Conservation (phyloP, 2,888 invertebrate species). For the Oconnorella tubifera region DNA sequence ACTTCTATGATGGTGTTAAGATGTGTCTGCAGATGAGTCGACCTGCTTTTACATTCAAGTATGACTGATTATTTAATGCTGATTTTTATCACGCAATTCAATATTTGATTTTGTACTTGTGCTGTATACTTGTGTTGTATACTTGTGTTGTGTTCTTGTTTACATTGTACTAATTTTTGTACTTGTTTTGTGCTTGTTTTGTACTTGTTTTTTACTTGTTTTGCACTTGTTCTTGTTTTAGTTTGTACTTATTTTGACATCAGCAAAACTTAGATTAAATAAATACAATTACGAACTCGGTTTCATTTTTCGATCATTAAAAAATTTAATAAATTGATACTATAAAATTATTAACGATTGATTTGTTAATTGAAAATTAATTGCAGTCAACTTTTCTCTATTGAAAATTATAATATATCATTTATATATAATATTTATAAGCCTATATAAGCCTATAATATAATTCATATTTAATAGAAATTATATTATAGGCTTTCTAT, state of each 20-base stretch:
- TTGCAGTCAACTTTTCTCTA: no score
- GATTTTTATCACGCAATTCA: no score
- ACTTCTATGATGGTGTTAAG: conserved; percentile 70
- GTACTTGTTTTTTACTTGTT: neutral
- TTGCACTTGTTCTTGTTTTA: neutral
- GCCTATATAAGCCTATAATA: no score
- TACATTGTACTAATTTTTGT: neutral
- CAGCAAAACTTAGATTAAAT: neutral
- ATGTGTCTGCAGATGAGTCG: conserved; percentile 74
- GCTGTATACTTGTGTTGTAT: neutral
- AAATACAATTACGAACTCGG: neutral
- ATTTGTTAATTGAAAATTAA: no score
- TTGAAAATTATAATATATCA: no score
- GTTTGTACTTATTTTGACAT: neutral
- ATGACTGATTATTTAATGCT: conserved; percentile 34
- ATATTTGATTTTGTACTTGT: no score
- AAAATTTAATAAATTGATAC: no score
- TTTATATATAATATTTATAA: no score
- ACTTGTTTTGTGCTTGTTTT: neutral
- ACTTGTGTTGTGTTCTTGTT: neutral
- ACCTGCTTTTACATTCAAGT: conserved; percentile 66
- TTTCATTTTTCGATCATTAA: no score
- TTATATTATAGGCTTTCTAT: no score
- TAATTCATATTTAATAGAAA: no score
- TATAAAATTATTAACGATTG: no score